Evolutionary conservation across 2,113 vertebrate genomes (phyloP).

Genomic region (Zapus hudsonius): DNA sequence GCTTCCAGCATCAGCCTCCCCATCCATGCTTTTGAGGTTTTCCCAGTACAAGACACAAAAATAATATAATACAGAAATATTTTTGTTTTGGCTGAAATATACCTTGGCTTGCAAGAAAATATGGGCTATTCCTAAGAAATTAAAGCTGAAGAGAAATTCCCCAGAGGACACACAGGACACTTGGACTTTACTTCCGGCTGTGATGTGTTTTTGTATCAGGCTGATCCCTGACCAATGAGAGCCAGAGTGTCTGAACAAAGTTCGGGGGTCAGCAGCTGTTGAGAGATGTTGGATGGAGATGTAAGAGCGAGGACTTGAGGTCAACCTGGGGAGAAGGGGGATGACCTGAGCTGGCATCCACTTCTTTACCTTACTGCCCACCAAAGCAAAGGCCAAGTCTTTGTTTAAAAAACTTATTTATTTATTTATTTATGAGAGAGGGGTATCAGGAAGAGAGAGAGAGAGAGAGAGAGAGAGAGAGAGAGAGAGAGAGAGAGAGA

Average conservation of each 20-base stretch:
- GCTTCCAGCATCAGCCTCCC: not conserved
- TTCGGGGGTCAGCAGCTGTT: not conserved
- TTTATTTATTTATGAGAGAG: too few relatives aligned
- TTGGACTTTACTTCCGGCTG: not conserved
- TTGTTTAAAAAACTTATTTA: too few relatives aligned
- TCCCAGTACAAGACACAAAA: not conserved
- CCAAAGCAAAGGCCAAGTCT: not conserved
- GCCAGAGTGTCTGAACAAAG: not conserved
- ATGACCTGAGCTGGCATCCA: too few relatives aligned
- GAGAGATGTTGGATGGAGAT: not conserved
- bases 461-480: too few relatives aligned
- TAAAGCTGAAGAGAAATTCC: not conserved
- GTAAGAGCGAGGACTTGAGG: fast-evolving
- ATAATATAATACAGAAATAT: not conserved
- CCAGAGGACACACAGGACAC: too few relatives aligned
- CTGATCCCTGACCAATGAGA: not conserved
- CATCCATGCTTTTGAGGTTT: not conserved
- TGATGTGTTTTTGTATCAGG: not conserved
- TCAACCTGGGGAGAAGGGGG: not conserved
- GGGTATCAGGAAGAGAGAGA: too few relatives aligned
- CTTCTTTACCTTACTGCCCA: not conserved
- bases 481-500: too few relatives aligned
- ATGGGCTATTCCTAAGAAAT: not conserved
- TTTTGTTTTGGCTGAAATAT: not conserved
- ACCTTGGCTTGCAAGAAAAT: not conserved